Evolutionary conservation across 2,113 vertebrate species (phyloP), one percentile per base, ranked within the genome.

Genomic region (Limnothrissa miodon): DNA sequence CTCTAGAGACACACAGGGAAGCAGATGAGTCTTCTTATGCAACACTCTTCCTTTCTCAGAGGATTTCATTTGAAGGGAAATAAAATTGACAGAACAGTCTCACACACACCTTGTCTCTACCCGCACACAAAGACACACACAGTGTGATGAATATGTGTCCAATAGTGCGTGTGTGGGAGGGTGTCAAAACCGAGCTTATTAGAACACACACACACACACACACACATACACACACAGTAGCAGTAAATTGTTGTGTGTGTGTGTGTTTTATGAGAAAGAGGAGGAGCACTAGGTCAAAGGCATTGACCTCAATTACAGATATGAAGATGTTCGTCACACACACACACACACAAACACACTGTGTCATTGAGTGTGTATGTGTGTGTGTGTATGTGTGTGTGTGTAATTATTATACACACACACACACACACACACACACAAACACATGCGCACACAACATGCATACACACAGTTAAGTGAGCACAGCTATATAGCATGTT

Each of bases 351-450:
- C 83, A 86, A 85, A 80, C 89, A 66, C 79, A 81, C 44, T n/a
- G n/a, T n/a, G n/a, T n/a, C n/a, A n/a, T n/a, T n/a, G n/a, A n/a
- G 51, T 56, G 51, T 84, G 85, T 84, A 87, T 85, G 86, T 39
- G 45, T 81, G 88, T 81, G 84, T 53, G 46, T 2, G 62, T n/a
- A n/a, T n/a, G n/a, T n/a, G n/a, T n/a, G n/a, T n/a, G n/a, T n/a
- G n/a, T n/a, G n/a, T n/a, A n/a, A n/a, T n/a, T n/a, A n/a, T n/a
- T n/a, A 42, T 6, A 42, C 42, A 42, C 42, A 42, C 42, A 42
- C 42, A 42, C 42, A 42, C 42, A 42, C 42, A 42, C 42, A 42
- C 42, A 42, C 42, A 42, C 42, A 42, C 42, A 6, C 6, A 42
- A 4, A 42, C 42, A 42, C 42, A 42, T 6, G 6, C 42, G 6